Conservation (phyloP, 1,140 invertebrate genomes). For the Trinorchestia longiramus region DNA sequence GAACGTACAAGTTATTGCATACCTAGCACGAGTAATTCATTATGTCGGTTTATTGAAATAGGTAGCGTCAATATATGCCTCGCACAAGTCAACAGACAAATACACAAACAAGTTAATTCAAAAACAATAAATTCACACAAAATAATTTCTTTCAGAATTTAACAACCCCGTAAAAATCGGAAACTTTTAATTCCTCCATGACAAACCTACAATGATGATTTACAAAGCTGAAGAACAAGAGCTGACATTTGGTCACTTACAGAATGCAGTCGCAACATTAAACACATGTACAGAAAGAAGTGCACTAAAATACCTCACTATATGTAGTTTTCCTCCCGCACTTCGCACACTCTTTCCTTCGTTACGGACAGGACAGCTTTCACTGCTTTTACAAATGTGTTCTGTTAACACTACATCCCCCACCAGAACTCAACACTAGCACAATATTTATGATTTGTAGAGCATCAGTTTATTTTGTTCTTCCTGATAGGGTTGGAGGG, state of each 20-base stretch:
- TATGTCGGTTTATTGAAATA: background rate
- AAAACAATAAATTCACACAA: background rate
- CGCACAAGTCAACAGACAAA: background rate
- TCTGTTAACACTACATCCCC: background rate
- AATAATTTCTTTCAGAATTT: background rate
- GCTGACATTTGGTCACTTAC: background rate
- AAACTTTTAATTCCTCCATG: background rate
- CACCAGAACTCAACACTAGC: background rate
- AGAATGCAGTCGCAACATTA: background rate
- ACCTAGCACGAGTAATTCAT: background rate
- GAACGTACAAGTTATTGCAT: background rate
- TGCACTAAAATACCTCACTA: too few species aligned
- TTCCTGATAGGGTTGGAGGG: background rate
- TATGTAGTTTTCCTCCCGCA: too few species aligned
- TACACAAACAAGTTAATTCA: background rate
- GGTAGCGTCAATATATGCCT: background rate
- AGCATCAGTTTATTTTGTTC: background rate
- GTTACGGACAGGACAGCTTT: too few species aligned
- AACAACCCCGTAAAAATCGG: background rate
- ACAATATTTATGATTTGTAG: background rate
- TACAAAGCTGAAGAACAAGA: background rate
- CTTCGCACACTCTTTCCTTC: too few species aligned
- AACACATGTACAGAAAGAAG: background rate
- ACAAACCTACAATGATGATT: background rate
- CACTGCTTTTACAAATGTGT: background rate